phyloP scores from a whole-genome alignment of 2,888 invertebrate genomes.

The Rhingia campestris region DNA sequence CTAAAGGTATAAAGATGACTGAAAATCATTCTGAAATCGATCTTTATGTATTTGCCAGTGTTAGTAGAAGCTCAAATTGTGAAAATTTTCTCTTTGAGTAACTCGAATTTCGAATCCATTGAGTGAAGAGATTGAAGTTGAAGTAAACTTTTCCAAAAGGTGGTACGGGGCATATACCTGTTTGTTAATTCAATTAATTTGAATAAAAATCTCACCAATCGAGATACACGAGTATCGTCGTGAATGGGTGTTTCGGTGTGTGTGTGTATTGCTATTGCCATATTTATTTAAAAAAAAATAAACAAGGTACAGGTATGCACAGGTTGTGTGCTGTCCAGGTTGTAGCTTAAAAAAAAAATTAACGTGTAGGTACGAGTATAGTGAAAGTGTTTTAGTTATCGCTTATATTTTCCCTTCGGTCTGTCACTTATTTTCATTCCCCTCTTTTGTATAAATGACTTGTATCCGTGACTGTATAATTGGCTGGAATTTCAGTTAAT shows the following conservation, averaged over 20 bases:
- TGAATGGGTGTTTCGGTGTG: no score
- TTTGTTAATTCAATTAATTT: conserved; percentile 47
- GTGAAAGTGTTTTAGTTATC: conserved; percentile 35
- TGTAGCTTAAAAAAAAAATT: conserved; percentile 19
- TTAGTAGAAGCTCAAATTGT: neutral
- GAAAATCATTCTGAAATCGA: neutral
- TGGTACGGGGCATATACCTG: conserved; percentile 39
- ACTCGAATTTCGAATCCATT: neutral
- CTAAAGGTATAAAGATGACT: neutral
- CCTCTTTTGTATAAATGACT: neutral
- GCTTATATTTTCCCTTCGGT: conserved; percentile 16
- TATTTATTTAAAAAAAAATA: conserved; percentile 7
- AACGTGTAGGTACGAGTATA: conserved; percentile 15
- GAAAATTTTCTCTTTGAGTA: neutral
- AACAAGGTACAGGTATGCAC: conserved; percentile 4
- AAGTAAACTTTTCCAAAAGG: no score
- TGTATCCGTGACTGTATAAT: neutral
- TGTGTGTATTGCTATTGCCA: conserved; percentile 3
- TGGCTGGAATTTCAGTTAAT: neutral
- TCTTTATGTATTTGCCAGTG: neutral
- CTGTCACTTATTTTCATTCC: conserved; percentile 18
- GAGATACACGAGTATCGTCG: conserved; percentile 15
- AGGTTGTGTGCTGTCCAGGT: conserved; percentile 13
- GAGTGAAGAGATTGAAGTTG: neutral
- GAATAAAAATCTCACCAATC: conserved; percentile 58